These are phyloP conservation scores for Montifringilla adamsi DNA, from an alignment of 2,113 vertebrate species.

Conservation along the genomic window DNA sequence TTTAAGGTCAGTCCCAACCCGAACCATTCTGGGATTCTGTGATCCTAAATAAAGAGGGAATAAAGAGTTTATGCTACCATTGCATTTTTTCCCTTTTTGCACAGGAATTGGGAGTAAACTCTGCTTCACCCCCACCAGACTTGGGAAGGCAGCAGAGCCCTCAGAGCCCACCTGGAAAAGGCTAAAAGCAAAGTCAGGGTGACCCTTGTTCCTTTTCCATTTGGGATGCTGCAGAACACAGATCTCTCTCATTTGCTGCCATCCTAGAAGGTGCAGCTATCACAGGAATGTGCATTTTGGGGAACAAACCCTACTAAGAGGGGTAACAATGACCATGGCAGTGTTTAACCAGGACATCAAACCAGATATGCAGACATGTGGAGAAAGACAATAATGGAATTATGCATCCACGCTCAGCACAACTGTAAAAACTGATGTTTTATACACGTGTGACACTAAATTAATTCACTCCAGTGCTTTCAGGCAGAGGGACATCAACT, in stretches of 20 bases:
- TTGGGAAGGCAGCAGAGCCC: not conserved
- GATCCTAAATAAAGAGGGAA: not conserved
- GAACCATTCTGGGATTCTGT: not conserved
- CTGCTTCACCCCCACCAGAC: not conserved
- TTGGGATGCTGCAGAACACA: not conserved
- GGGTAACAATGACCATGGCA: not conserved
- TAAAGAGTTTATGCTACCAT: not conserved
- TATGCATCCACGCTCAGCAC: not conserved
- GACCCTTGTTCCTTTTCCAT: not conserved
- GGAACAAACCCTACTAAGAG: not conserved
- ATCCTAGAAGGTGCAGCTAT: not conserved
- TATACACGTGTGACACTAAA: not conserved
- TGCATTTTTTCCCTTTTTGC: rapidly evolving
- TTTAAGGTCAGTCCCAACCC: not conserved
- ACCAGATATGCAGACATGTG: not conserved
- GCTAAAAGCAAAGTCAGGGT: not conserved
- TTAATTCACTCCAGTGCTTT: not conserved
- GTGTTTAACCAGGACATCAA: not conserved
- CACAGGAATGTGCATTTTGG: not conserved
- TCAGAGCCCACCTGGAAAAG: not conserved
- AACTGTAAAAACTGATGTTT: not conserved
- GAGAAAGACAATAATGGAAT: not conserved
- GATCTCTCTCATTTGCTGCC: not conserved
- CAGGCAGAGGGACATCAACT: not conserved
- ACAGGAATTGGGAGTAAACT: not conserved